Percentiles rank a stretch among this genome's conserved stretches.
Conservation (phyloP, 2,113 vertebrate species). For the Crocuta crocuta region DNA sequence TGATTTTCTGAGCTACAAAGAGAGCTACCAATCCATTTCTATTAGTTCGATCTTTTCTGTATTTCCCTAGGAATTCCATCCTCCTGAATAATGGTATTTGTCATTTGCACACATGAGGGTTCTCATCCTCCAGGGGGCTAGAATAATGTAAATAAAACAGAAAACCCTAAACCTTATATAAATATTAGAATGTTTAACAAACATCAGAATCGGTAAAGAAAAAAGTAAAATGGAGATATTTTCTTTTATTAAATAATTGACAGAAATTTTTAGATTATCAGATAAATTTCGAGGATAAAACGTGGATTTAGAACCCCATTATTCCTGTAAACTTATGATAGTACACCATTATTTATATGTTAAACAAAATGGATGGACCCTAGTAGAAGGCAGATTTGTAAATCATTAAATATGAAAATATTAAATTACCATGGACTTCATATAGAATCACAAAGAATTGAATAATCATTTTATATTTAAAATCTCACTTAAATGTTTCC, state of each 20-base stretch:
- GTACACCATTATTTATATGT: neutral
- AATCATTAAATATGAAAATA: neutral
- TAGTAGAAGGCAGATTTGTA: neutral
- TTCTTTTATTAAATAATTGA: neutral
- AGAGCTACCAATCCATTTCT: neutral
- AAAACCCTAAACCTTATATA: neutral
- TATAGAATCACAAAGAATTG: neutral
- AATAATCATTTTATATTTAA: slow-evolving; percentile 13
- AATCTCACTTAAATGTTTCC: neutral
- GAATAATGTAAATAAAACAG: neutral
- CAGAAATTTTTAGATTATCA: neutral
- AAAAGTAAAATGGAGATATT: neutral
- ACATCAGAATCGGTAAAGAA: neutral
- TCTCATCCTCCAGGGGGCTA: neutral
- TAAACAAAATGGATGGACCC: neutral
- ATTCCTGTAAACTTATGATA: neutral
- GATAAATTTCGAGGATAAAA: neutral
- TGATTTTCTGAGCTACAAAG: neutral
- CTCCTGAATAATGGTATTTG: neutral
- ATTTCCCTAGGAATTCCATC: neutral
- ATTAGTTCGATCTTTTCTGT: neutral
- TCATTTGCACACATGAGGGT: neutral
- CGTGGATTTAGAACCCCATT: neutral
- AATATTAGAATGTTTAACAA: neutral
- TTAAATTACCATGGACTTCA: neutral